Evolutionary conservation across 2,113 vertebrate species (phyloP).

Genomic region (Nipponia nippon): DNA sequence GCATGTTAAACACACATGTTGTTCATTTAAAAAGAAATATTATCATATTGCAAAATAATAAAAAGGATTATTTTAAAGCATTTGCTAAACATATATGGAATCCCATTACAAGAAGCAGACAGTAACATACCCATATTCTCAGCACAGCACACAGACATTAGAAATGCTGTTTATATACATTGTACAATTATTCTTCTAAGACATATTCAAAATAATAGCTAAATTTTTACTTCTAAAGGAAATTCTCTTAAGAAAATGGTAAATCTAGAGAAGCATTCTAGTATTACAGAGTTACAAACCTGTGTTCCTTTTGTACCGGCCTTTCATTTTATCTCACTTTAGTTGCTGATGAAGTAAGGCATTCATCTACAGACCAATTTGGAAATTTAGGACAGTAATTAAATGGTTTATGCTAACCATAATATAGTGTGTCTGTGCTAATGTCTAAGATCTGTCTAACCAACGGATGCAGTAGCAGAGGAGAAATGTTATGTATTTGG

Average conservation of each 20-base stretch:
- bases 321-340: neutral
- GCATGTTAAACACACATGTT: conserved; percentile 59
- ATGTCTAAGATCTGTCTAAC: neutral
- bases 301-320: neutral
- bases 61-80: conserved; percentile 56
- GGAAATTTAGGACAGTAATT: conserved; percentile 10
- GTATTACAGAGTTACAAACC: neutral
- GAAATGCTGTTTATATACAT: neutral
- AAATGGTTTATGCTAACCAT: neutral
- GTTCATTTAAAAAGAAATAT: conserved; percentile 75
- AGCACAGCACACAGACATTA: neutral
- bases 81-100: conserved; percentile 16
- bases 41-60: conserved; percentile 60
- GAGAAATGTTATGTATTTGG: neutral
- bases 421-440: neutral
- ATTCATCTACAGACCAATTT: neutral
- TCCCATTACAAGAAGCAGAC: conserved; percentile 8
- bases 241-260: neutral
- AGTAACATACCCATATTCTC: neutral
- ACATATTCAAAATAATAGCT: neutral
- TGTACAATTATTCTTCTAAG: neutral
- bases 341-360: neutral
- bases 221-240: neutral
- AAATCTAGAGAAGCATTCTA: neutral
- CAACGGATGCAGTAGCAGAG: neutral